These are phyloP conservation scores for Podarcis siculus DNA, from an alignment of 2,797 vertebrate genomes.

Conservation along the genomic window DNA sequence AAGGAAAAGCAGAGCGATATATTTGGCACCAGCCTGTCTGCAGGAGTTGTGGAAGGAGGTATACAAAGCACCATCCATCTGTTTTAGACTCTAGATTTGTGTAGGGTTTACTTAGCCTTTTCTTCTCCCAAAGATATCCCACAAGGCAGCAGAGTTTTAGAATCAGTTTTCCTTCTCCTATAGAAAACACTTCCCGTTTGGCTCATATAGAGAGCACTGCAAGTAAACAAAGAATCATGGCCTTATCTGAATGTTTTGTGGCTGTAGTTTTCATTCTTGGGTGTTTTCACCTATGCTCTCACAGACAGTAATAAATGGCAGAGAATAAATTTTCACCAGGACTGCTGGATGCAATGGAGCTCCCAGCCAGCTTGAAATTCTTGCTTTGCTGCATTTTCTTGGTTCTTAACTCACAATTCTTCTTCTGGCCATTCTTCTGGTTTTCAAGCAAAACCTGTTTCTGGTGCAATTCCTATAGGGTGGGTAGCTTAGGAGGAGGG, in stretches of 20 bases:
- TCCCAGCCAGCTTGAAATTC: constrained; percentile 40
- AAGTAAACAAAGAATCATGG: constrained; percentile 6
- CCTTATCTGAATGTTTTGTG: not conserved
- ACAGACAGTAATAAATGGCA: rapidly evolving
- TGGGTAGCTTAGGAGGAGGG: constrained; percentile 47
- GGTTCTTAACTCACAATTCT: constrained; percentile 20
- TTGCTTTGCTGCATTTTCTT: not conserved
- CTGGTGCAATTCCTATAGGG: not conserved
- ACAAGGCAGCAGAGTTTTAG: too few species aligned
- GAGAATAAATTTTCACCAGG: constrained; percentile 19
- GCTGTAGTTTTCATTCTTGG: constrained; percentile 18
- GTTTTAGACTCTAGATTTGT: too few species aligned
- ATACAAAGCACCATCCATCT: too few species aligned
- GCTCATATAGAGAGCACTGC: not conserved
- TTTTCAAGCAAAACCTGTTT: constrained; percentile 5
- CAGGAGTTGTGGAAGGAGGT: too few species aligned
- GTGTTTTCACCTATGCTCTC: not conserved
- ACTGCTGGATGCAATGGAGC: constrained; percentile 29
- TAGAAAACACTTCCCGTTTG: not conserved
- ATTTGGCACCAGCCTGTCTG: too few species aligned
- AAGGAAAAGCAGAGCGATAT: too few species aligned
- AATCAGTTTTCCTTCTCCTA: too few species aligned
- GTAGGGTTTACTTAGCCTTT: too few species aligned
- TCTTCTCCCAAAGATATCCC: too few species aligned
- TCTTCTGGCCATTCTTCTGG: not conserved